Evolutionary conservation across 2,888 invertebrate genomes (phyloP), one percentile per base, ranked within the genome.

Genomic region (Sphaeridia pumilis): DNA sequence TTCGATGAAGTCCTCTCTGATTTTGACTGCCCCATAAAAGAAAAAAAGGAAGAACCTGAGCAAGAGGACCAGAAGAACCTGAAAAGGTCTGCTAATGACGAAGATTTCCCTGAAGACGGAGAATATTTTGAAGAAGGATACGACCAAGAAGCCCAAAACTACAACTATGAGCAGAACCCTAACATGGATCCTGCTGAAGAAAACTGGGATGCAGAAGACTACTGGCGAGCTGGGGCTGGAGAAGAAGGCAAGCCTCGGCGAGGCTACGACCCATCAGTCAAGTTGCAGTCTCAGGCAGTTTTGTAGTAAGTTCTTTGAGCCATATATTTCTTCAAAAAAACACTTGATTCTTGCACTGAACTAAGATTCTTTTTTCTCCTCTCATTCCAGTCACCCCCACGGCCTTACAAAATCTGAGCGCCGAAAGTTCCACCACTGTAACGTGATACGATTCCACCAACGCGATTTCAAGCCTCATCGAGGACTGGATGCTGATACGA

Each of bases 171-270:
- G 14, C 10, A 31, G 14, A 14, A 7, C 7, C 10, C 7, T 31
- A 31, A 7, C 7, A 14, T 7, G 3, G 38, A 22, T 1, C 44
- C 49, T 35, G 5, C 57, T n/a, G 59, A 54, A 20, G 62, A 62
- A 34, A 57, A 63, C 45, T 63, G 62, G 62, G 62, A 63, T 35
- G n/a, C n/a, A n/a, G 35, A 58, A 10, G 60, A 58, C 27, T n/a
- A n/a, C n/a, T 43, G 35, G 3, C 25, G 43, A 12, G 44, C 26
- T 12, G 56, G 54, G 1, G 48, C 56, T 17, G 10, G 10, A 7
- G 17, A 38, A 20, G 38, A 38, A 38, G 17, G 12, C 7, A 17
- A 17, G 20, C 5, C 4, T n/a, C 25, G 5, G 20, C 27, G 57
- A 2, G 63, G 59, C 5, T 63, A 63, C 34, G 58, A 61, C 41